A percentile compares a stretch with the other conserved stretches of the same genome.
These are phyloP conservation scores for Crotalus helleri DNA, from an alignment of 2,113 vertebrate genomes.

Conservation along the genomic window DNA sequence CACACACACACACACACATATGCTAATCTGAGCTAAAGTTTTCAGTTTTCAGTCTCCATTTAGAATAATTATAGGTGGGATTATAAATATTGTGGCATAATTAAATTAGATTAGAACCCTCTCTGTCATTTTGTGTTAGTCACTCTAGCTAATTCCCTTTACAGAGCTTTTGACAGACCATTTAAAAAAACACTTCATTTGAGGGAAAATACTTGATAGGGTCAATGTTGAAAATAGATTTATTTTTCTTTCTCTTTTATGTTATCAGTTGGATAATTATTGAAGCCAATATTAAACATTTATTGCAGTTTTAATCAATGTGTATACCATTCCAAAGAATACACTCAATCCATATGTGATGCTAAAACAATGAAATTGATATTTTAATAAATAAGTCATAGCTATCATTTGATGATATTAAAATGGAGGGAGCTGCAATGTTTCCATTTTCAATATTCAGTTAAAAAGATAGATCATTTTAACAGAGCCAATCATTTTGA, in stretches of 20 bases:
- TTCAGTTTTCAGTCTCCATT: not conserved
- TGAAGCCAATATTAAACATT: not conserved
- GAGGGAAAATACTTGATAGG: not conserved
- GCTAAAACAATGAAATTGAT: not conserved
- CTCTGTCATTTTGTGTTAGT: not conserved
- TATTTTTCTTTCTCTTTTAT: not conserved
- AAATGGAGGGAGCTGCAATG: accelerated
- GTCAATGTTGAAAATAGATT: not conserved
- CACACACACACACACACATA: too few species aligned
- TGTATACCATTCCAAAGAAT: not conserved
- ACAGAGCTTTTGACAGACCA: not conserved
- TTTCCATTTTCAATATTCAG: not conserved
- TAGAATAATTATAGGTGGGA: not conserved
- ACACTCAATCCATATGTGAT: accelerated
- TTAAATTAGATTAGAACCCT: not conserved
- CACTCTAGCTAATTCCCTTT: not conserved
- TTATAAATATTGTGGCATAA: not conserved
- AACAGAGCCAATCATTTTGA: not conserved
- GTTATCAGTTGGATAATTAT: not conserved
- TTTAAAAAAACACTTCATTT: not conserved
- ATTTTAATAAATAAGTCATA: not conserved
- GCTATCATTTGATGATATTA: not conserved
- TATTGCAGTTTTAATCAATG: not conserved
- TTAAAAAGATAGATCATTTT: not conserved
- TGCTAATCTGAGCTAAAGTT: not conserved